Percentiles rank a stretch among this genome's conserved stretches.
Conservation (phyloP, 2,888 invertebrate species). For the Ophraella communa region DNA sequence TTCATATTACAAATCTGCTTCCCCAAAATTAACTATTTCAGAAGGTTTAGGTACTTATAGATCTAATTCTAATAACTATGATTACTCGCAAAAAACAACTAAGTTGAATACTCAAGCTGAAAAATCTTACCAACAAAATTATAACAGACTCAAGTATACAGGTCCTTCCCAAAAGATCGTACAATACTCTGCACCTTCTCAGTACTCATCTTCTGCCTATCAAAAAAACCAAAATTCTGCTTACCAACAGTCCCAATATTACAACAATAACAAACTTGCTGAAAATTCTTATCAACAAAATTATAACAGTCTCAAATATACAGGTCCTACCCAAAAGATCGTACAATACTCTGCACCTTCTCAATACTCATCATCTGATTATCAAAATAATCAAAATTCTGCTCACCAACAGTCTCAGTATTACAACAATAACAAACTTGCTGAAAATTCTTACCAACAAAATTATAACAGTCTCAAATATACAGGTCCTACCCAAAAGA, state of each 20-base stretch:
- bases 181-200: background rate
- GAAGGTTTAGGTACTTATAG: constrained; percentile 1
- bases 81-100: background rate
- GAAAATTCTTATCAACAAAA: background rate
- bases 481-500: background rate
- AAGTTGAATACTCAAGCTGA: background rate
- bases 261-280: too few relatives aligned
- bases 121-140: background rate
- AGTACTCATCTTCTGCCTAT: background rate
- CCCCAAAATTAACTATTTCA: background rate
- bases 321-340: background rate
- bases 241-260: background rate
- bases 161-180: background rate
- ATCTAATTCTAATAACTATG: background rate
- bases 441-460: background rate
- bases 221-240: background rate
- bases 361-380: background rate
- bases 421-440: too few relatives aligned
- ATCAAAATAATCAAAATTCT: background rate
- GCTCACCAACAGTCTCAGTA: background rate
- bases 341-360: background rate
- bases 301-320: background rate
- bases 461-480: background rate
- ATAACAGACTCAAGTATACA: background rate
- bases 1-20: constrained; percentile 1